Conservation (phyloP, 2,888 invertebrate species). For the Ectropis crepuscularia region DNA sequence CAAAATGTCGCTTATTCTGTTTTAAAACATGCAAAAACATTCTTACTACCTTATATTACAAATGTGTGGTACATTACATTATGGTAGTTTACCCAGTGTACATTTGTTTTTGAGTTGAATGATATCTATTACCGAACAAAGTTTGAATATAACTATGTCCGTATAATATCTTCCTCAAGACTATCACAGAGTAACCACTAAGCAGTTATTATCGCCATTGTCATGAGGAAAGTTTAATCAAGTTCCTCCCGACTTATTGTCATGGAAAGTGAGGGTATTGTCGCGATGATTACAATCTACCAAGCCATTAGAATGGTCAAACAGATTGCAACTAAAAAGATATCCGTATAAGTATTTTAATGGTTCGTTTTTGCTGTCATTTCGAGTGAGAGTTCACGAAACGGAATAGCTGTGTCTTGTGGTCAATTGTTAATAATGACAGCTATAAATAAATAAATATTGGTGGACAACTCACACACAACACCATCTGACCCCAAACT, state of each 20-base stretch:
- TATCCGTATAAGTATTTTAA: conserved; percentile 3
- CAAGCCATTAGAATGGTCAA: conserved; percentile 18
- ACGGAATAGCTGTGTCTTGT: background rate
- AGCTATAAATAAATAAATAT: too few relatives aligned
- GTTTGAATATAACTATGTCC: too few relatives aligned
- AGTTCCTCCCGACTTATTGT: conserved; percentile 16
- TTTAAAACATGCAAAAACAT: too few relatives aligned
- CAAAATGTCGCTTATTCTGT: too few relatives aligned
- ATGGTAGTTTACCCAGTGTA: too few relatives aligned
- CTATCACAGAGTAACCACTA: background rate
- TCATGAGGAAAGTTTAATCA: conserved; percentile 25
- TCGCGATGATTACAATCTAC: conserved; percentile 6
- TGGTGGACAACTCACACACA: too few relatives aligned
- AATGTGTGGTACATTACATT: too few relatives aligned
- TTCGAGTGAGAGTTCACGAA: conserved; percentile 9
- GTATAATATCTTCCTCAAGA: conserved; percentile 7
- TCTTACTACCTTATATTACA: too few relatives aligned
- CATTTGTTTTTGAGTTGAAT: too few relatives aligned
- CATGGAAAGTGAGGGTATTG: conserved; percentile 14
- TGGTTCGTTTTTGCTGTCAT: conserved; percentile 8
- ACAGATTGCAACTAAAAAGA: conserved; percentile 19
- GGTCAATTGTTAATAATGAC: too few relatives aligned
- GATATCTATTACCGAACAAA: too few relatives aligned
- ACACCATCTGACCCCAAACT: too few relatives aligned
- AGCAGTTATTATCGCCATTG: background rate